Evolutionary conservation across 1,140 invertebrate species (phyloP).

Genomic region (Sarcophaga bullata): DNA sequence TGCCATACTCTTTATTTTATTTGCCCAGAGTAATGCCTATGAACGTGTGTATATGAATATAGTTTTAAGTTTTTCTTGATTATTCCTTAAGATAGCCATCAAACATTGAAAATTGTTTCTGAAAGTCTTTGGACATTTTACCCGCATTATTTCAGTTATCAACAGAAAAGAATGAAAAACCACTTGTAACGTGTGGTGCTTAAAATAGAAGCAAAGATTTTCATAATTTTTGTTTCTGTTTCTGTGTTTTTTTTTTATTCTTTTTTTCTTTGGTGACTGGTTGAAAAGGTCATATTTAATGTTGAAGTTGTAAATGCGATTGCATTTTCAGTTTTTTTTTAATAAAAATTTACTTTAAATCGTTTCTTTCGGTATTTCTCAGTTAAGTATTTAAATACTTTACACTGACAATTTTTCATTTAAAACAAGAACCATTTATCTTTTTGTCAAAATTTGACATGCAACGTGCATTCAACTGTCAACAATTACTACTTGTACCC

Average conservation of each 20-base stretch:
- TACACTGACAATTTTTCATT: slow-evolving; percentile 35
- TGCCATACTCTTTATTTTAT: background rate
- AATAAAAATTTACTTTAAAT: background rate
- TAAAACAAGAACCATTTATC: slow-evolving; percentile 36
- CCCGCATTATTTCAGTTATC: background rate
- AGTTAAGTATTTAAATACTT: background rate
- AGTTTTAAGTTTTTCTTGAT: background rate
- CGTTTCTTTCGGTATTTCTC: background rate
- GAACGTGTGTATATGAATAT: no score
- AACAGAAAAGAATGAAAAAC: background rate
- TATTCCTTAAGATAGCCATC: background rate
- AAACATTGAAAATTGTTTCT: slow-evolving; percentile 10
- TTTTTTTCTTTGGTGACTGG: background rate
- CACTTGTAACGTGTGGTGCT: background rate
- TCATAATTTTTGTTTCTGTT: background rate
- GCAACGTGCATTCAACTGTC: slow-evolving; percentile 40
- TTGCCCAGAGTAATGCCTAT: background rate
- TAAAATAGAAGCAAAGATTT: no score
- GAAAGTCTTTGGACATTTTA: background rate
- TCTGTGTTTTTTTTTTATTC: background rate
- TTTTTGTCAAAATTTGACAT: slow-evolving; percentile 41
- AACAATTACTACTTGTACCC: slow-evolving; percentile 40
- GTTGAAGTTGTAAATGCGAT: background rate
- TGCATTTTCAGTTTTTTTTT: background rate
- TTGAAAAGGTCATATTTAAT: slow-evolving; percentile 32